Evolutionary conservation across 2,113 vertebrate genomes (phyloP), one percentile per base, ranked within the genome.

Genomic region (Oryzias curvinotus): DNA sequence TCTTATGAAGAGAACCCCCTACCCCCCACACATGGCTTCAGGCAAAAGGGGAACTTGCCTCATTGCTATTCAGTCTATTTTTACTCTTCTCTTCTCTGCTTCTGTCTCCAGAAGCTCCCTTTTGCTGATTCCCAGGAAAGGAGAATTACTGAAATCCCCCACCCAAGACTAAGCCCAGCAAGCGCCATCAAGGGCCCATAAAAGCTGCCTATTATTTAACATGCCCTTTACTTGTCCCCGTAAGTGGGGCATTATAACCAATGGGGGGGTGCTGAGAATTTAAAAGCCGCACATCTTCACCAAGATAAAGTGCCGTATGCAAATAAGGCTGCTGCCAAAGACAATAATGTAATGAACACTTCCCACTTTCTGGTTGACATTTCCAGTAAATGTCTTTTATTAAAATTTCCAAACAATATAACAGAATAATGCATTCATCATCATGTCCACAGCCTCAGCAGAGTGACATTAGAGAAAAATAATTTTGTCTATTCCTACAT

Each of bases 51-150:
- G 74, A 81, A 73, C 79, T 81, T 65, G 71, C 73, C 77, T 89
- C 85, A 84, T 89, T 89, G 77, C 77, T 84, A 88, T 84, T 85
- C 84, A 46, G 71, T 77, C 82, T 88, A 88, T 89, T 87, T 87
- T 85, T 85, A 86, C 76, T 71, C 66, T 72, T 49, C 42, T 64
- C 52, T 75, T 8, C n/a, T 81, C 83, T 12, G 59, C 71, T 30
- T 25, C 55, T 78, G 71, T 80, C 72, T 46, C n/a, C 67, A 26
- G 70, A 15, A 58, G 75, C 46, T 57, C 54, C 43, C 49, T 77
- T 25, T 56, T 68, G 80, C 65, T 30, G 75, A 81, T 75, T 73
- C 67, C 77, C 60, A 30, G 49, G 62, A 77, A 83, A 60, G 30
- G 50, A 68, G 76, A 78, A 53, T 80, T 76, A 71, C 64, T 78